Evolutionary conservation across 2,113 vertebrate genomes (phyloP), one percentile per base, ranked within the genome.

Genomic region (Limanda limanda): DNA sequence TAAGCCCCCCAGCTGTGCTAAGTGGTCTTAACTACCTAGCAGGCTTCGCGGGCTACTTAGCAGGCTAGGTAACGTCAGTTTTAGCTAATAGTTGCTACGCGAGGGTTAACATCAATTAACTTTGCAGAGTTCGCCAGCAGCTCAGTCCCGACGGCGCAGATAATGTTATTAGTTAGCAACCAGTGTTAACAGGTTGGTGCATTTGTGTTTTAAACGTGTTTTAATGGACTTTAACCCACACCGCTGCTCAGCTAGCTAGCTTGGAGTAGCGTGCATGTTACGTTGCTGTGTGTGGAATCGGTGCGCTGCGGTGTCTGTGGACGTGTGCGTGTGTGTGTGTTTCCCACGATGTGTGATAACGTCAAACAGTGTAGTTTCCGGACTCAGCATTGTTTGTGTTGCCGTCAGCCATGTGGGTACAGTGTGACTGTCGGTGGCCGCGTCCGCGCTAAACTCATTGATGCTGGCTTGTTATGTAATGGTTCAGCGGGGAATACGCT

Each of bases 401-500:
- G 13, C 27, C 1, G 15, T 42, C 23, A 18, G 60, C 25, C 2
- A 5, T 9, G 15, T 55, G 37, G 42, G 24, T 11, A 1, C 68
- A 17, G 70, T 71, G 21, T 68, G 4, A 1, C 11, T 13, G 1
- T 27, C 31, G 52, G 67, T 68, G 21, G 25, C 31, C n/a, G 64
- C 55, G 78, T 64, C 66, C 35, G 58, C 73, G 75, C 31, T 70
- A 20, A 78, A 68, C 85, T 86, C 84, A 82, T 81, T 89, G 89
- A 88, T 88, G 79, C 78, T 61, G 79, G 74, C 72, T 54, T 87
- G 62, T 91, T 90, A 91, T 20, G 81, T 91, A 91, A 91, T 73
- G 81, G 68, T 82, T 86, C 42, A 71, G 70, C 47, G 79, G 35
- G 56, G 7, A 57, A 71, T 60, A 79, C 71, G 51, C 35, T 17